Percentiles rank a stretch among this genome's conserved stretches.
Evolutionary conservation across 2,888 invertebrate genomes (phyloP).

Genomic region (Athetis lepigone): DNA sequence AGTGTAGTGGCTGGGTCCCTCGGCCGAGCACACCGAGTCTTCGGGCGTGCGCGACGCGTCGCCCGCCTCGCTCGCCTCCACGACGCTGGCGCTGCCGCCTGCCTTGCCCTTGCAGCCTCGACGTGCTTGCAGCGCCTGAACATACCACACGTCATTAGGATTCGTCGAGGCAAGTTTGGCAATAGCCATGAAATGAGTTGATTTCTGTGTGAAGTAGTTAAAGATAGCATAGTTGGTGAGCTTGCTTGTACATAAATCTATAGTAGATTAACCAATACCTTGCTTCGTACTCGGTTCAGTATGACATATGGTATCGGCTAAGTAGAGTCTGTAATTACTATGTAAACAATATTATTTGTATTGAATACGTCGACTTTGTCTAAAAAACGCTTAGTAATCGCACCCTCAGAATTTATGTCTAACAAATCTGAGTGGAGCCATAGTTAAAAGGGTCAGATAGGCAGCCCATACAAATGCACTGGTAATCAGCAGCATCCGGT

Average conservation of each 20-base stretch:
- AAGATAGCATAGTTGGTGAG: not conserved
- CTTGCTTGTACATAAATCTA: slow-evolving; percentile 10
- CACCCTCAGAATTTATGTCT: not conserved
- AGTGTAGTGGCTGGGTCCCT: slow-evolving; percentile 94
- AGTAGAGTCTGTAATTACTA: too few species aligned
- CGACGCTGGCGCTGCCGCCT: slow-evolving; percentile 87
- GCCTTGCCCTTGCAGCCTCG: slow-evolving; percentile 89
- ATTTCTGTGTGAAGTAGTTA: slow-evolving; percentile 37
- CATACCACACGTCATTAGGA: slow-evolving; percentile 16
- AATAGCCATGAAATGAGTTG: slow-evolving; percentile 56
- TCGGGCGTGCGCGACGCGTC: slow-evolving; percentile 97
- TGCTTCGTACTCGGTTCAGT: not conserved
- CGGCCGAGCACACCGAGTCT: slow-evolving; percentile 97
- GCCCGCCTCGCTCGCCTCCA: slow-evolving; percentile 92
- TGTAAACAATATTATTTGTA: too few species aligned
- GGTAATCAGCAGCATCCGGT: not conserved
- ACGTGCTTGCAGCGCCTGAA: slow-evolving; percentile 94
- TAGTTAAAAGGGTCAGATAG: too few species aligned
- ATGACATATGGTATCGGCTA: too few species aligned
- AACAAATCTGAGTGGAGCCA: not conserved
- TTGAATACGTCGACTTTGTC: not conserved
- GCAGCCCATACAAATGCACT: not conserved
- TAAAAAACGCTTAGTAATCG: not conserved
- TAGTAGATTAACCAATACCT: slow-evolving; percentile 3
- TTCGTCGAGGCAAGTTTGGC: not conserved